Percentiles rank a stretch among this genome's conserved stretches.
Evolutionary conservation across 2,888 invertebrate genomes (phyloP).

Genomic region (Drosophila prostipennis): DNA sequence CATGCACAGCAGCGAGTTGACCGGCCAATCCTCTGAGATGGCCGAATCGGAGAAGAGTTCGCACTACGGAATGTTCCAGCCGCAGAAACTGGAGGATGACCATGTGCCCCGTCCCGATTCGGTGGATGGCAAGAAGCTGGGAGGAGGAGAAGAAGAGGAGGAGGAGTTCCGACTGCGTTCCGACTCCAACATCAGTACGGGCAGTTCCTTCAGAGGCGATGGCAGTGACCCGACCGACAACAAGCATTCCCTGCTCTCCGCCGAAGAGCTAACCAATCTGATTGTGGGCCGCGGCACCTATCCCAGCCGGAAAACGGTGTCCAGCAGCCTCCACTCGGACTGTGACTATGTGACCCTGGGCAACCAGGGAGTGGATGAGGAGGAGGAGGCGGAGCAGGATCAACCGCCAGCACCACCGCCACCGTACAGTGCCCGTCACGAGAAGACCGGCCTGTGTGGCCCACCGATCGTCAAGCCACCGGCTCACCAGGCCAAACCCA

Average conservation of each 20-base stretch:
- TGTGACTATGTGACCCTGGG: constrained; percentile 93
- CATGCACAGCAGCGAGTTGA: constrained; percentile 88
- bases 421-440: constrained; percentile 88
- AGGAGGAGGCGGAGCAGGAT: constrained; percentile 85
- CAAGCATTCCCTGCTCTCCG: constrained; percentile 90
- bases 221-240: constrained; percentile 95
- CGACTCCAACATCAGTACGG: constrained; percentile 92
- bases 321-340: constrained; percentile 93
- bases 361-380: constrained; percentile 84
- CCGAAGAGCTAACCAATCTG: constrained; percentile 92
- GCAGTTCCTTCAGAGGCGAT: constrained; percentile 92
- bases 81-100: constrained; percentile 81
- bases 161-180: constrained; percentile 88
- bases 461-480: constrained; percentile 57
- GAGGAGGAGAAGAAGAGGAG: constrained; percentile 71
- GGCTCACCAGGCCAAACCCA: constrained; percentile 34
- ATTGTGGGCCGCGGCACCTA: constrained; percentile 92
- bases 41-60: constrained; percentile 86
- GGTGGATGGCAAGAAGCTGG: constrained; percentile 85
- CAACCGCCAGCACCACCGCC: constrained; percentile 89
- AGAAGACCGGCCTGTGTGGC: constrained; percentile 85
- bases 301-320: constrained; percentile 91
- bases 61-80: constrained; percentile 86
- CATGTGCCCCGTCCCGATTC: constrained; percentile 82
- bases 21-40: constrained; percentile 86